A percentile compares a stretch with the other conserved stretches of the same genome.
phyloP scores from a whole-genome alignment of 2,113 vertebrate genomes.

The Psittacula cyanocephala region DNA sequence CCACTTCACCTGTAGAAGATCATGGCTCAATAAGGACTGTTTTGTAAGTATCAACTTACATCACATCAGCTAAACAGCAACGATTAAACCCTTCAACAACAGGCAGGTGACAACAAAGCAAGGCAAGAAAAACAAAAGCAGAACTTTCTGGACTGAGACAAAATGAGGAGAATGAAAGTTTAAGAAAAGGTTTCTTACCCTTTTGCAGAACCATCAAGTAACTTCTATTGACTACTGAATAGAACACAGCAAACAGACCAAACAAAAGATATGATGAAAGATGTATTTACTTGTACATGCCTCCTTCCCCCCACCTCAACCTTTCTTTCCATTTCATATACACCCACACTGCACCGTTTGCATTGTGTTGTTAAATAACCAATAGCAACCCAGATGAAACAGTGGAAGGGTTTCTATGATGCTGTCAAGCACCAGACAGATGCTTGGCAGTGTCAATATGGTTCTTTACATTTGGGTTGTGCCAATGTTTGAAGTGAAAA shows the following conservation, averaged over 20 bases:
- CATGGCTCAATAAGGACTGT: background rate
- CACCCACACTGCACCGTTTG: constrained; percentile 63
- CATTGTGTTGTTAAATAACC: constrained; percentile 74
- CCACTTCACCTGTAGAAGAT: constrained; percentile 31
- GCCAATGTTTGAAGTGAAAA: constrained; percentile 39
- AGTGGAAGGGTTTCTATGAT: constrained; percentile 44
- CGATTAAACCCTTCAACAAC: background rate
- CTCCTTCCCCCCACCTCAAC: constrained; percentile 53
- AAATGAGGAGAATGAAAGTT: constrained; percentile 61
- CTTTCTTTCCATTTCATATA: constrained; percentile 64
- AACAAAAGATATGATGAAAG: constrained; percentile 77
- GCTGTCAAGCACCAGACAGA: constrained; percentile 66
- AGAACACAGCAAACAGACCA: constrained; percentile 69
- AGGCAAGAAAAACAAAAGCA: constrained; percentile 29
- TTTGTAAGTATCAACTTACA: background rate
- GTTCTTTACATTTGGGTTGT: background rate
- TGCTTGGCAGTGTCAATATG: constrained; percentile 45
- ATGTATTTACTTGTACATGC: constrained; percentile 65
- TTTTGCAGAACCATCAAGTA: constrained; percentile 61
- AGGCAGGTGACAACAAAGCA: constrained; percentile 10
- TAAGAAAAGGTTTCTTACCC: constrained; percentile 60
- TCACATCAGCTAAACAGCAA: background rate
- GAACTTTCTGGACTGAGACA: constrained; percentile 55
- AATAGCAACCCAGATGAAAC: constrained; percentile 59
- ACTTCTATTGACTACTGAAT: constrained; percentile 69